Base-by-base conservation (phyloP, 2,113 vertebrate species). In the Brachionichthys hirsutus region DNA sequence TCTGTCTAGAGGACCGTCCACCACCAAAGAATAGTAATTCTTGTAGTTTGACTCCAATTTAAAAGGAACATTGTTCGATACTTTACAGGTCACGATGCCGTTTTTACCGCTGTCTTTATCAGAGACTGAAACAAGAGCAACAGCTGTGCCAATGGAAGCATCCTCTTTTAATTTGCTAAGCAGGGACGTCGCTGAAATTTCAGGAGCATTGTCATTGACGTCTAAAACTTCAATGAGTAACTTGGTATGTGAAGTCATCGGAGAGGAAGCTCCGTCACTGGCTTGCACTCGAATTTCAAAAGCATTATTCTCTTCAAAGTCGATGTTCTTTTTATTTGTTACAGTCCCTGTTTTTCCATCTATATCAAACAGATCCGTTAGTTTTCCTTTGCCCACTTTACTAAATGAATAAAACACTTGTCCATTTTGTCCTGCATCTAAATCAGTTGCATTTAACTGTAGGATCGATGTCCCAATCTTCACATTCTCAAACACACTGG, bases 151-250 rank as follows among this genome's bases (percentile, higher is more conserved):
- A 13, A 66, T 12, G 3, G 17, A 53, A 7, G 75, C 70, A 12
- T 89, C 80, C 50, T 89, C 89, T 1, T 56, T 73, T 1, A 90
- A 75, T 0, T 49, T 61, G 2, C 18, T 69, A 0, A 71, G 50
- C 0, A 91, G 52, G 4, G 87, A 87, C 0, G 85, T 92, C 46
- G 91, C 61, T 0, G 35, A 56, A 20, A 93, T 50, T 12, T 88
- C 84, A 0, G 92, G 91, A 5, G 67, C 63, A 24, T 92, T 93
- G 59, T 94, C 93, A 7, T 94, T 94, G 3, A 91, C 15, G 54
- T 93, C 93, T 35, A 90, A 0, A 11, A 94, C 79, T 17, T 93
- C 77, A 14, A 93, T 81, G 19, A 92, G 22, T 11, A 93, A 80
- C 0, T 82, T 93, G 55, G 88, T 92, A 1, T 91, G 62, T 6